Conservation (phyloP, 2,113 vertebrate genomes). For the Antennarius striatus region DNA sequence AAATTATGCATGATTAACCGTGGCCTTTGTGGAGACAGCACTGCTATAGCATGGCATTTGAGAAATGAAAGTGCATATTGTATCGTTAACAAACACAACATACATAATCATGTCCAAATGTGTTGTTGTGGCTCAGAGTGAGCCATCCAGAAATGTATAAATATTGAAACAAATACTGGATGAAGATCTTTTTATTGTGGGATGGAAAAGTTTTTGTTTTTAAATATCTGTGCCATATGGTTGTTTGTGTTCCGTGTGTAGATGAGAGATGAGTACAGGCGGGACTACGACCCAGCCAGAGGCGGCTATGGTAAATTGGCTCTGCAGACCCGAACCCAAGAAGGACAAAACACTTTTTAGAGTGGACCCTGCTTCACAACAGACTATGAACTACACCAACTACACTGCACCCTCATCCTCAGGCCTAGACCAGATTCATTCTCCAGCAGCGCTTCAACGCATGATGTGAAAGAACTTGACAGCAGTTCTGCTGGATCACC, state of each 20-base stretch:
- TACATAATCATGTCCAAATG: slow-evolving; percentile 2
- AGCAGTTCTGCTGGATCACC: slow-evolving; percentile 7
- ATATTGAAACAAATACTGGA: background rate
- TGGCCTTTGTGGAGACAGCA: slow-evolving; percentile 36
- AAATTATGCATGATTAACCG: slow-evolving; percentile 42
- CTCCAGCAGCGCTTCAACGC: background rate
- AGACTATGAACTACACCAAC: slow-evolving; percentile 7
- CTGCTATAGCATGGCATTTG: slow-evolving; percentile 27
- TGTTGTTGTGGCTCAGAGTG: background rate
- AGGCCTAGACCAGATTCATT: slow-evolving; percentile 7
- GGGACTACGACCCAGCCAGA: slow-evolving; percentile 86
- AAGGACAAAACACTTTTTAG: slow-evolving; percentile 75
- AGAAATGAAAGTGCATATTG: slow-evolving; percentile 16
- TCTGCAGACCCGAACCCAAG: slow-evolving; percentile 75
- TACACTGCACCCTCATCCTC: background rate
- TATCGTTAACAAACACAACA: slow-evolving; percentile 10
- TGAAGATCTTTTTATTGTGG: too few relatives aligned
- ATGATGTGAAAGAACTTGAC: slow-evolving; percentile 3
- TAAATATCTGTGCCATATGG: too few relatives aligned
- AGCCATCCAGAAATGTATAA: slow-evolving; percentile 2
- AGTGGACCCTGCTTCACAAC: background rate
- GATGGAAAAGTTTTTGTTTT: too few relatives aligned
- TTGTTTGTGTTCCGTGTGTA: slow-evolving; percentile 36
- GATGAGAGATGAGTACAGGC: slow-evolving; percentile 87
- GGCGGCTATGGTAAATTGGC: slow-evolving; percentile 87